Evolutionary conservation across 2,888 invertebrate genomes (phyloP).

Genomic region (Tetranychus truncatus): DNA sequence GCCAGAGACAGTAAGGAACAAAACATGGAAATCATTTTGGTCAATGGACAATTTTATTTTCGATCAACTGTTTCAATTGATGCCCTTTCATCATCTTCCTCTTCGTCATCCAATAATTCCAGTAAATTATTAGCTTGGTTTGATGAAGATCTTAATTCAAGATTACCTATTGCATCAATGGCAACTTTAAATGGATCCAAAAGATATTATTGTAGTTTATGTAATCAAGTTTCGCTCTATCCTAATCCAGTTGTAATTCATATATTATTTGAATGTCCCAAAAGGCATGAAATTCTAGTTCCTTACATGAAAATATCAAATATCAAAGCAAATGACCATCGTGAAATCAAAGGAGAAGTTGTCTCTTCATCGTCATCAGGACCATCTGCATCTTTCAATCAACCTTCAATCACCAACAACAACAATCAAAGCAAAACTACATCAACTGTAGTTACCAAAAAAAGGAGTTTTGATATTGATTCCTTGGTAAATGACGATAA

Average conservation of each 20-base stretch:
- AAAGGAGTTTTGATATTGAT: conserved; percentile 27
- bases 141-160: conserved; percentile 21
- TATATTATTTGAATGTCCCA: conserved; percentile 25
- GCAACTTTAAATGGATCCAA: conserved; percentile 23
- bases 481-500: conserved; percentile 21
- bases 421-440: background rate
- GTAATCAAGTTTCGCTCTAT: conserved; percentile 25
- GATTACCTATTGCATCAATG: conserved; percentile 9
- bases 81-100: conserved; percentile 9
- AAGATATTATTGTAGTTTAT: conserved; percentile 25
- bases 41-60: conserved; percentile 26
- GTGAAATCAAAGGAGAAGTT: background rate
- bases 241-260: conserved; percentile 26
- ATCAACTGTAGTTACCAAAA: conserved; percentile 8
- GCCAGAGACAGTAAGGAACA: conserved; percentile 26
- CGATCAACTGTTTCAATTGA: conserved; percentile 22
- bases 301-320: background rate
- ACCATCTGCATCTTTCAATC: background rate
- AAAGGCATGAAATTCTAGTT: conserved; percentile 5
- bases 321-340: background rate
- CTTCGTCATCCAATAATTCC: background rate
- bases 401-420: too few species aligned
- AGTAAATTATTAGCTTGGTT: conserved; percentile 25
- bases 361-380: background rate
- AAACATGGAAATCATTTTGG: conserved; percentile 25